Evolutionary conservation across 37 sponge, comb jelly and placozoan species (phyloP), one percentile per base, ranked within the genome.

Genomic region (Halisarca cf. caerulea): DNA sequence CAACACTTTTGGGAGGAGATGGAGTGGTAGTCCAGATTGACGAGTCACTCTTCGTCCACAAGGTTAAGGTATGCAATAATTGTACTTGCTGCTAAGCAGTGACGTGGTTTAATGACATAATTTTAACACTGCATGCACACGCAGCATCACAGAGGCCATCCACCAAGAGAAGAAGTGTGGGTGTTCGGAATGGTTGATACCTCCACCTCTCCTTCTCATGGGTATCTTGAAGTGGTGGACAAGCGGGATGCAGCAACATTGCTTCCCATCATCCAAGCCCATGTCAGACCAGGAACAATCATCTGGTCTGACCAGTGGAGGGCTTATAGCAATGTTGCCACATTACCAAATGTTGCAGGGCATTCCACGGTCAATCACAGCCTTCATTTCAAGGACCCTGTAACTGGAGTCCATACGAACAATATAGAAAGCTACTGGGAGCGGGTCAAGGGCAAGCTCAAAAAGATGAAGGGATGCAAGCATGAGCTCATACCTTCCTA

Each of bases 161-260:
- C 86, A 30, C 34, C 88, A 28, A 72, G 40, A 21, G 59, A 51
- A 17, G 84, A 86, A 55, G 55, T 85, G 25, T 94, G 89, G 94
- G 94, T 90, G 35, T 90, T 94, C 62, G 86, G 91, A 6, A 82
- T 91, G 86, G 86, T 85, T 2, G 91, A 90, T 54, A 88, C 86
- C 28, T 80, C 84, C 14, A 45, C 33, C 0, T 41, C 59, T 8
- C 89, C 86, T 21, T 82, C 86, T 0, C 68, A 78, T n/a, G 91
- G 90, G 1, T 93, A 90, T 78, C 84, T 90, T 88, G 79, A 89
- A 58, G 73, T 93, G 18, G 94, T 93, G 0, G 39, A 7, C 2
- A 8, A 17, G 0, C 66, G 94, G 25, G 84, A 87, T 71, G 88
- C 91, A 73, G 88, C 86, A 42, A 93, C 90, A 20, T 80, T 90